Percentiles rank a stretch among this genome's conserved stretches.
Evolutionary conservation across 2,888 invertebrate genomes (phyloP).

Genomic region (Pterostichus madidus): DNA sequence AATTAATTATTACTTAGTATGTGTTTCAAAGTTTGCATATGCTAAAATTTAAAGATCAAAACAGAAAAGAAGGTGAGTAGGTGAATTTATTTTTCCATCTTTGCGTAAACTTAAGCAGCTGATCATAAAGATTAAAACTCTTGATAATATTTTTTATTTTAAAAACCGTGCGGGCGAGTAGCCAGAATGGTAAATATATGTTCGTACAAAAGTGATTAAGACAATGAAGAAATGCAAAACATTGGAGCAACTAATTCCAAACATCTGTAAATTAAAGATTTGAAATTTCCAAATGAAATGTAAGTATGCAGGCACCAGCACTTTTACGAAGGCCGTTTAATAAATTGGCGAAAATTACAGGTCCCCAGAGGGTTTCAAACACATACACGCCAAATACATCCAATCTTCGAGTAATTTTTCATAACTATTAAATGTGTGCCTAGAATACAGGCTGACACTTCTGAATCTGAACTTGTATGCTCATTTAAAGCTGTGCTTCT

Average conservation of each 20-base stretch:
- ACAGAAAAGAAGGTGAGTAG: background rate
- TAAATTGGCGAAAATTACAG: conserved; percentile 59
- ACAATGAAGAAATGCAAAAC: conserved; percentile 37
- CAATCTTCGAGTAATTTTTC: background rate
- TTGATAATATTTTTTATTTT: background rate
- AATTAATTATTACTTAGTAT: no score
- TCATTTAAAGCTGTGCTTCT: no score
- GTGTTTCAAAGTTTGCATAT: no score
- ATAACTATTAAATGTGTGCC: background rate
- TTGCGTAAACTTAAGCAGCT: conserved; percentile 5
- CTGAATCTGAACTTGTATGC: no score
- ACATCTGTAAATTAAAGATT: conserved; percentile 46
- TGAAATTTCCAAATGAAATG: conserved; percentile 30
- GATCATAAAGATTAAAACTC: background rate
- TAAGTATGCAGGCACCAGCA: conserved; percentile 59
- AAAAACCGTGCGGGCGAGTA: conserved; percentile 11
- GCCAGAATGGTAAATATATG: background rate
- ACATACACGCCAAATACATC: background rate
- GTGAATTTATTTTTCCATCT: background rate
- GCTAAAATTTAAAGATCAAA: background rate
- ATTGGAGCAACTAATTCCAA: conserved; percentile 12
- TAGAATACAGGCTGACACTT: no score
- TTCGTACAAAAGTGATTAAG: background rate
- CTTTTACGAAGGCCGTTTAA: conserved; percentile 57
- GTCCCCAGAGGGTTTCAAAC: background rate